Conservation (phyloP, 2,888 invertebrate genomes). For the Quadriops clusia region DNA sequence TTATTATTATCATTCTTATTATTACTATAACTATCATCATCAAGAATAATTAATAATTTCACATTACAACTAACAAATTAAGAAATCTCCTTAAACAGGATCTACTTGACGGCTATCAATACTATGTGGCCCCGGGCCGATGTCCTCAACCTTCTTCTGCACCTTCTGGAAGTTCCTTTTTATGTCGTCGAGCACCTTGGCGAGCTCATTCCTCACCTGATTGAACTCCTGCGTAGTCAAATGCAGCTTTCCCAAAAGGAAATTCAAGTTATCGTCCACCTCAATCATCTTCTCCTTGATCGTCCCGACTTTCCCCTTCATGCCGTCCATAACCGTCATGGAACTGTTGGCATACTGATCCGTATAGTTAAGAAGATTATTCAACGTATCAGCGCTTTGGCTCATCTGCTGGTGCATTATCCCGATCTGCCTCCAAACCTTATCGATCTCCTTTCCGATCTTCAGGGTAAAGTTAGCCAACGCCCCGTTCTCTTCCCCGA, state of each 20-base stretch:
- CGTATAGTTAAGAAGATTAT: constrained; percentile 64
- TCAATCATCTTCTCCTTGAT: constrained; percentile 67
- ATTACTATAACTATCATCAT: too few species aligned
- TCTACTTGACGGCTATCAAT: too few species aligned
- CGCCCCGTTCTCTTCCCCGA: constrained; percentile 59
- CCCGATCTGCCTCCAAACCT: constrained; percentile 84
- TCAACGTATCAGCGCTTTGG: constrained; percentile 61
- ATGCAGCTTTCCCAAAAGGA: constrained; percentile 63
- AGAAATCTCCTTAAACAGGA: too few species aligned
- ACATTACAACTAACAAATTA: too few species aligned
- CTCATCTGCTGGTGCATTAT: constrained; percentile 77
- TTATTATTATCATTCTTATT: too few species aligned
- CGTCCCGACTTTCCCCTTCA: constrained; percentile 66
- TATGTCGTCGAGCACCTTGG: constrained; percentile 58
- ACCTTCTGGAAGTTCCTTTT: constrained; percentile 53
- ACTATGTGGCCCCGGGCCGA: constrained; percentile 49
- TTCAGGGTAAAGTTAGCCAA: constrained; percentile 62
- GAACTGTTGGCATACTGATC: constrained; percentile 71
- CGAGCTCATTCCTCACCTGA: constrained; percentile 64
- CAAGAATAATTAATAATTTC: too few species aligned
- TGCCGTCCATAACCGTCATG: constrained; percentile 59
- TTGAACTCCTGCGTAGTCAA: constrained; percentile 77
- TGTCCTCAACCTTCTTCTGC: constrained; percentile 42
- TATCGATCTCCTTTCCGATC: constrained; percentile 69
- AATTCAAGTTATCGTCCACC: constrained; percentile 73